Base-by-base conservation (phyloP, 2,113 vertebrate species). In the Orientallactaga bullata region DNA sequence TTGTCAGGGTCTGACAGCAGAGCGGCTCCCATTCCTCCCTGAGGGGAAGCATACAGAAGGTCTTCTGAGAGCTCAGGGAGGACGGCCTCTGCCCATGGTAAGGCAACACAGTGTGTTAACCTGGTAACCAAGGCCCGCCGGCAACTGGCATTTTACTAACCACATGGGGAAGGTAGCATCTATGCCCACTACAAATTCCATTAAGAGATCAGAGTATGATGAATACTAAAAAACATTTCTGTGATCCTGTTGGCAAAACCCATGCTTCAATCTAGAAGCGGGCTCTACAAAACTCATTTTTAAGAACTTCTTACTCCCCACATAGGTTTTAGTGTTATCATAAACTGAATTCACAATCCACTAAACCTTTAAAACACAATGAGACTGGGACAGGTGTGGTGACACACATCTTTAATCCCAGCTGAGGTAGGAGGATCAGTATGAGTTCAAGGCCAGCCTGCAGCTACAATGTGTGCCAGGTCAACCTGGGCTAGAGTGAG, bases 11-110 rank as follows among this genome's bases (percentile, higher is more conserved):
- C 97, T 74, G 99, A 99, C 11, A 99, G 98, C n/a, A 99, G 98
- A 21, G 99, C 99, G 72, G 99, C 99, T 97, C 99, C 99, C 99
- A 99, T 99, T 71, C 99, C 99, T 68, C 99, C 99, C 99, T 99
- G 95, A 39, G 65, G 84, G 97, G 95, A 97, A 2, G 93, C 4
- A 58, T 5, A 94, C 16, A 12, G 24, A 96, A 47, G 28, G 39
- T 61, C 35, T 90, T 89, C 65, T 82, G 51, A 80, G 0, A 55
- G 60, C 35, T 79, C 17, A 60, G 77, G 42, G 18, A 66, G 2
- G 7, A 65, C 0, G 16, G 60, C 23, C n/a, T 68, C 61, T 42
- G n/a, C n/a, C 60, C 16, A 0, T 4, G 2, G 30, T 17, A 66
- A 5, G 26, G 63, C 86, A 94, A 84, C 4, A 21, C 15, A 32